Conservation (phyloP, 2,113 vertebrate genomes). For the Phrynocephalus versicolor region DNA sequence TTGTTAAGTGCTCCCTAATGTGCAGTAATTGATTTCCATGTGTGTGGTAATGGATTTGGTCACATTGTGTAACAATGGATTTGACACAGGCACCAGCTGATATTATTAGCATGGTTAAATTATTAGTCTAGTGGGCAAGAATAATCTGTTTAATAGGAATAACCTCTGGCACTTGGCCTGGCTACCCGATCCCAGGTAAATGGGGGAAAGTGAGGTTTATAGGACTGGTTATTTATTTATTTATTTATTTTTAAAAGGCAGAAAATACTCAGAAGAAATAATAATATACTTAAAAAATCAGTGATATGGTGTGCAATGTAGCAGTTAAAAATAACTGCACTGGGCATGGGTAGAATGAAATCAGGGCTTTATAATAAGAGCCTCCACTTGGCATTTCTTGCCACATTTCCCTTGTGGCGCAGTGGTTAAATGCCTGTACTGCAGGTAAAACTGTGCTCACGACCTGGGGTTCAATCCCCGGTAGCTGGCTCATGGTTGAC, state of each 20-base stretch:
- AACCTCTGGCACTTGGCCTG: neutral
- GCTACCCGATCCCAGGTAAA: neutral
- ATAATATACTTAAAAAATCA: constrained; percentile 2
- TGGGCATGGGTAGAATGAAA: rapidly evolving
- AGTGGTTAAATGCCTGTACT: too few relatives aligned
- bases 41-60: constrained; percentile 63
- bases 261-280: neutral
- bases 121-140: constrained; percentile 17
- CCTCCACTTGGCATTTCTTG: neutral
- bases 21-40: constrained; percentile 70
- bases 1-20: constrained; percentile 70
- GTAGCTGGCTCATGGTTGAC: too few relatives aligned
- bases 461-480: too few relatives aligned
- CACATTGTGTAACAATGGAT: constrained; percentile 62
- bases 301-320: neutral
- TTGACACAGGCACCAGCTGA: constrained; percentile 64
- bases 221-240: neutral
- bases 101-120: constrained; percentile 59
- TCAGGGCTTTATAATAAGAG: rapidly evolving
- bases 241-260: neutral
- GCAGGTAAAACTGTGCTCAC: too few relatives aligned
- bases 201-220: constrained; percentile 6
- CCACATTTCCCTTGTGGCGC: too few relatives aligned
- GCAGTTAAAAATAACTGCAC: rapidly evolving
- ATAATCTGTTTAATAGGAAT: neutral